Conservation (phyloP, 1,140 invertebrate species). For the Tetranychus cinnabarinus region DNA sequence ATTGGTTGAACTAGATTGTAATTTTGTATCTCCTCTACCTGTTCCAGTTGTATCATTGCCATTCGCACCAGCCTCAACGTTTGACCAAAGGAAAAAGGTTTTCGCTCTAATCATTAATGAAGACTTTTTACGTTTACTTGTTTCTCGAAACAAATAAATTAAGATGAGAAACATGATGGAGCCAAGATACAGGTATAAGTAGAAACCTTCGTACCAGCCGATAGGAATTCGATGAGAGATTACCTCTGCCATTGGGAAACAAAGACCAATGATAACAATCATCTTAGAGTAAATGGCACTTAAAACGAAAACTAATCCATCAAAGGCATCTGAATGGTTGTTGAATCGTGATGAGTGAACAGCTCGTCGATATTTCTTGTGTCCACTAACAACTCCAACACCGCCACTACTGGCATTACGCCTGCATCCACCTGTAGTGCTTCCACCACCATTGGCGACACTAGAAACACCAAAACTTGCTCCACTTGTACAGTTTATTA, state of each 20-base stretch:
- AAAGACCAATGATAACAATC: slow-evolving; percentile 59
- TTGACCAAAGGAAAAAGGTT: background rate
- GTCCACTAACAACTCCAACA: background rate
- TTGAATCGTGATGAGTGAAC: background rate
- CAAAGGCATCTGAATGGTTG: slow-evolving; percentile 26
- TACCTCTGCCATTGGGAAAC: slow-evolving; percentile 47
- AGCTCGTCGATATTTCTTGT: background rate
- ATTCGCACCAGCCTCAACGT: background rate
- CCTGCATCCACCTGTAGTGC: background rate
- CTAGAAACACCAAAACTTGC: background rate
- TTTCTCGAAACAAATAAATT: slow-evolving; percentile 46
- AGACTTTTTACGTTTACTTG: slow-evolving; percentile 1
- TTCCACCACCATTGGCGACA: background rate
- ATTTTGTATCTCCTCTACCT: background rate
- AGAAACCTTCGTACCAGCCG: slow-evolving; percentile 38
- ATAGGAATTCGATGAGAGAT: slow-evolving; percentile 21
- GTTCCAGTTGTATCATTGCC: background rate
- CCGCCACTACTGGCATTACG: background rate
- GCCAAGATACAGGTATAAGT: slow-evolving; percentile 65
- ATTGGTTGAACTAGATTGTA: background rate
- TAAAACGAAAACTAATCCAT: slow-evolving; percentile 55
- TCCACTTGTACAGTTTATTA: background rate
- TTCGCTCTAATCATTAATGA: background rate
- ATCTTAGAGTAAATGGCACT: slow-evolving; percentile 82
- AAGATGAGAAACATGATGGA: slow-evolving; percentile 66